phyloP scores from a whole-genome alignment of 2,113 vertebrate genomes.

The Amazona vittata region DNA sequence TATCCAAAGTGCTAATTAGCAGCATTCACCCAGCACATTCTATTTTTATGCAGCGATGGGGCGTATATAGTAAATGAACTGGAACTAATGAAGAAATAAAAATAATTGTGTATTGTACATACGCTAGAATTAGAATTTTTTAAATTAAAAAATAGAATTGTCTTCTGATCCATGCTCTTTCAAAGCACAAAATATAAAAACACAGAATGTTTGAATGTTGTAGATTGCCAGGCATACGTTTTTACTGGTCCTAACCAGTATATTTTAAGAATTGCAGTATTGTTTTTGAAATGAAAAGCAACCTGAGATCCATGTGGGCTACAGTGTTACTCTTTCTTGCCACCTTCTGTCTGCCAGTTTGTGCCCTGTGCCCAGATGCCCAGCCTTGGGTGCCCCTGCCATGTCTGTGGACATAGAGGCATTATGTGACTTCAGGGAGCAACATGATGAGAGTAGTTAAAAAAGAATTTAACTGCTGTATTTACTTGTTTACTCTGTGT shows the following conservation, averaged over 20 bases:
- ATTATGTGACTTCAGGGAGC: not conserved
- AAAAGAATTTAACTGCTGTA: not conserved
- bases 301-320: not conserved
- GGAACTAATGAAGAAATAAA: not conserved
- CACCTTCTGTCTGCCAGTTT: not conserved
- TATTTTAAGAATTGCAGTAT: not conserved
- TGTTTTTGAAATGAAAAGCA: not conserved
- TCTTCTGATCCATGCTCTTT: not conserved
- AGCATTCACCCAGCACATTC: not conserved
- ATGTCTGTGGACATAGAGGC: fast-evolving
- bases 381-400: not conserved
- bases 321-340: not conserved
- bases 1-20: not conserved
- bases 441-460: not conserved
- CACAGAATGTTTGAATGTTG: not conserved
- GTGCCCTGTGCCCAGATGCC: not conserved
- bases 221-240: not conserved
- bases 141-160: not conserved
- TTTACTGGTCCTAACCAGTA: not conserved
- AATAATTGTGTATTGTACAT: not conserved
- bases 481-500: not conserved
- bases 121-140: not conserved
- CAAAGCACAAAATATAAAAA: not conserved
- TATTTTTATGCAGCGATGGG: not conserved
- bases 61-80: not conserved